These are phyloP conservation scores for Luscinia megarhynchos DNA, from an alignment of 2,797 vertebrate species.

Conservation along the genomic window DNA sequence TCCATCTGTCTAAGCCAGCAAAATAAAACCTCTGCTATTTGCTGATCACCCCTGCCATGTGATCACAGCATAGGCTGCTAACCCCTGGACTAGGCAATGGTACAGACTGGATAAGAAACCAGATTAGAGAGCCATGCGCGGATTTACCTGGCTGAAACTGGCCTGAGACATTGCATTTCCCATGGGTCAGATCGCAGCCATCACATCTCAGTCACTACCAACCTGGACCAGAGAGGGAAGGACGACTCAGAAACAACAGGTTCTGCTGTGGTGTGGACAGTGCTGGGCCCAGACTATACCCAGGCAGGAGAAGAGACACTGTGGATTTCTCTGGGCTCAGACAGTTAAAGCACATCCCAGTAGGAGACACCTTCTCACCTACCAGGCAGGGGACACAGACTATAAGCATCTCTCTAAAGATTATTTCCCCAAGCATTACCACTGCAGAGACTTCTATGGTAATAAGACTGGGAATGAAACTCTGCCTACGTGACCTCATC, in stretches of 20 bases:
- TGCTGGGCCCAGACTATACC: neutral
- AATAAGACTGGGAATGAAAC: neutral
- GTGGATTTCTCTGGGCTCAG: neutral
- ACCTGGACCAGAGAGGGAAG: constrained; percentile 64
- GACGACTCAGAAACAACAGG: constrained; percentile 43
- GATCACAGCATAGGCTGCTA: neutral
- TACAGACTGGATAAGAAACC: constrained; percentile 31
- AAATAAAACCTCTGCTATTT: neutral
- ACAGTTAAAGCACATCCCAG: neutral
- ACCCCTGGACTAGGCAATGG: neutral
- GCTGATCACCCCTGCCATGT: neutral
- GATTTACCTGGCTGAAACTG: constrained; percentile 68
- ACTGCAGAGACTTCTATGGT: neutral
- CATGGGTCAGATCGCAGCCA: constrained; percentile 52
- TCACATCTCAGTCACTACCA: constrained; percentile 62
- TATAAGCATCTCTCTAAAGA: neutral
- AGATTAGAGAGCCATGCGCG: constrained; percentile 38
- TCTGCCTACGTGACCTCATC: neutral
- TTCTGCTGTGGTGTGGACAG: neutral
- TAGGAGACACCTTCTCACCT: neutral
- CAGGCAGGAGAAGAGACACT: neutral
- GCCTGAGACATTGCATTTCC: constrained; percentile 65
- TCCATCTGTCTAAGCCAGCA: neutral
- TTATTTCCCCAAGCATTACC: neutral
- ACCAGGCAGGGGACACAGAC: neutral